Evolutionary conservation across 2,113 vertebrate species (phyloP), one percentile per base, ranked within the genome.

Genomic region (Hippoglossus stenolepis): DNA sequence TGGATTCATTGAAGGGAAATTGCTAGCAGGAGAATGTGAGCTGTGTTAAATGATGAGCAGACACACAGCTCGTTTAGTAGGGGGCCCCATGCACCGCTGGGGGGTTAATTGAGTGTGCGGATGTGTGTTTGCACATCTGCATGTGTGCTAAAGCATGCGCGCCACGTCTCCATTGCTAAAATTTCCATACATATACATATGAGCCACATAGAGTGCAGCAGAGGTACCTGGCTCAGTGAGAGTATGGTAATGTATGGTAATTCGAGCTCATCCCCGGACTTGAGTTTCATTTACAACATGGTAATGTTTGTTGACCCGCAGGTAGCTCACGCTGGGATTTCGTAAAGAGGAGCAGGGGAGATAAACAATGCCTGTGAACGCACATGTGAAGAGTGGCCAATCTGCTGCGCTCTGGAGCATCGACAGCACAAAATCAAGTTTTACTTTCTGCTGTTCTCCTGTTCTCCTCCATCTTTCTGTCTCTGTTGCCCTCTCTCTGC

Each of bases 201-300:
- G 31, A 69, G 63, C 43, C 49, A 51, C 67, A 69, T 11, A 51
- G 56, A 60, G 23, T 2, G 38, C 3, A 49, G 76, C 43, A 80
- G 54, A 70, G 38, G 61, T 70, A 83, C 57, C 65, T 70, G 72
- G 21, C 49, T 71, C 57, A 21, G 71, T 70, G 12, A 71, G 61
- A 23, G 53, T 66, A 89, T 87, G 88, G 12, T 85, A 86, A 88
- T 88, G 47, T 77, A 86, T 87, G 80, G 11, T 81, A 87, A 91
- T 87, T 71, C 43, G 21, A 76, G 67, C 57, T 77, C 53, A 72
- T 67, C 61, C 28, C 28, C 65, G 76, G 70, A 70, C 65, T 78
- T 79, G 57, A 69, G 67, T 73, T 86, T 76, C 28, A 89, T 90
- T 91, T 84, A 88, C 85, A 87, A 43, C 65, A 62, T 59, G 69